These are phyloP conservation scores for Lochmaea crataegi DNA, from an alignment of 2,888 invertebrate species.

Conservation along the genomic window DNA sequence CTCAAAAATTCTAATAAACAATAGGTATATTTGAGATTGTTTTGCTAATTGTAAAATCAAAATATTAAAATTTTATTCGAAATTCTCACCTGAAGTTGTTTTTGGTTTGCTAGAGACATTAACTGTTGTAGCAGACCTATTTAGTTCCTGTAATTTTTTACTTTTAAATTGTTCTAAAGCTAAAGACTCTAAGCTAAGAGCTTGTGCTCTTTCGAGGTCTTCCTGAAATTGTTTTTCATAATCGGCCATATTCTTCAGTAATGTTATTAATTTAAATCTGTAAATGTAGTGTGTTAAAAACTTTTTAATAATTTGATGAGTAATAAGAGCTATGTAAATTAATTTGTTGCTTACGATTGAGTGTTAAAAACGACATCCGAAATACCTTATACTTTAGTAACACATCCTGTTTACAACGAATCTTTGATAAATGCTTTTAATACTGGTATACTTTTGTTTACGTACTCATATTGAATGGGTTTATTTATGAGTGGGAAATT, in stretches of 20 bases:
- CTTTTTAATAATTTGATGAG: neutral
- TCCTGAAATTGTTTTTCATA: constrained; percentile 87
- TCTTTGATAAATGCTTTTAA: constrained; percentile 10
- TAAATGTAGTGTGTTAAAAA: neutral
- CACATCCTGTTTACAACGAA: neutral
- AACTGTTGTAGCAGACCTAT: constrained; percentile 45
- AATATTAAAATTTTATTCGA: neutral
- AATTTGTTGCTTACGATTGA: neutral
- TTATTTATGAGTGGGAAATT: constrained; percentile 20
- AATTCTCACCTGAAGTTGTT: constrained; percentile 54
- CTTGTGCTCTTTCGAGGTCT: constrained; percentile 88
- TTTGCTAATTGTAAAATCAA: constrained; percentile 4
- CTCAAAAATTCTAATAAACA: no score
- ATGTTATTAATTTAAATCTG: constrained; percentile 11
- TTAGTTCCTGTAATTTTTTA: constrained; percentile 67
- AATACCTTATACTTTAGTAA: neutral
- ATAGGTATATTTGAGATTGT: neutral
- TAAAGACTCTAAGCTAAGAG: constrained; percentile 86
- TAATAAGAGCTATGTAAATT: neutral
- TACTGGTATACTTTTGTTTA: constrained; percentile 11
- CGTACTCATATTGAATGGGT: constrained; percentile 21
- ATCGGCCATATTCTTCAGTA: constrained; percentile 63
- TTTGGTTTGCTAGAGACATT: constrained; percentile 43
- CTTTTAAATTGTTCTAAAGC: constrained; percentile 85
- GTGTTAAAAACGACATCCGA: neutral